phyloP scores from a whole-genome alignment of 2,888 invertebrate species.

The Lysandra coridon region DNA sequence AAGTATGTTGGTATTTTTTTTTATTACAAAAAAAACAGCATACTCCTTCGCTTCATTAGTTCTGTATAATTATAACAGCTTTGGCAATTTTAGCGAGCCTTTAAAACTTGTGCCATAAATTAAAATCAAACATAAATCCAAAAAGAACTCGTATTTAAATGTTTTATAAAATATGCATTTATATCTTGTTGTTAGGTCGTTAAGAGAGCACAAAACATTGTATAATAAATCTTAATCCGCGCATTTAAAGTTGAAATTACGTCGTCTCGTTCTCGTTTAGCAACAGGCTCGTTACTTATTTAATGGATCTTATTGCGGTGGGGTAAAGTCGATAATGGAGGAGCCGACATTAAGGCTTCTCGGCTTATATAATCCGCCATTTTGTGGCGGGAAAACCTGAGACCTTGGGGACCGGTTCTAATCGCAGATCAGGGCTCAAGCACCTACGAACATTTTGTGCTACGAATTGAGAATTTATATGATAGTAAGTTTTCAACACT shows the following conservation, averaged over 20 bases:
- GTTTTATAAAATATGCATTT: slow-evolving; percentile 26
- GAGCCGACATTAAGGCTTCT: slow-evolving; percentile 26
- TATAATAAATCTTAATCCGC: neutral
- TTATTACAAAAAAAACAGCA: neutral
- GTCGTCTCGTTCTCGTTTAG: slow-evolving; percentile 13
- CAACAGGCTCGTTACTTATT: slow-evolving; percentile 1
- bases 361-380: slow-evolving; percentile 52
- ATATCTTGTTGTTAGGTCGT: slow-evolving; percentile 27
- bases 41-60: slow-evolving; percentile 1
- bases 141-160: slow-evolving; percentile 28
- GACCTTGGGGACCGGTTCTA: slow-evolving; percentile 74
- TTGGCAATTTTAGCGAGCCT: slow-evolving; percentile 10
- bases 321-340: slow-evolving; percentile 33
- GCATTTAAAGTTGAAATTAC: slow-evolving; percentile 6
- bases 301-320: neutral
- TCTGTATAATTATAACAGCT: slow-evolving; percentile 13
- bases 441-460: slow-evolving; percentile 7
- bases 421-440: slow-evolving; percentile 37
- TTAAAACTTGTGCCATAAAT: slow-evolving; percentile 7
- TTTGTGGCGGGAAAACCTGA: slow-evolving; percentile 70
- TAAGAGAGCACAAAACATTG: neutral
- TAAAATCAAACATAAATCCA: slow-evolving; percentile 19
- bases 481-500: slow-evolving; percentile 6
- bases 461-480: slow-evolving; percentile 18
- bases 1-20: neutral